Conservation (phyloP, 1,140 invertebrate species). For the Triops cancriformis region DNA sequence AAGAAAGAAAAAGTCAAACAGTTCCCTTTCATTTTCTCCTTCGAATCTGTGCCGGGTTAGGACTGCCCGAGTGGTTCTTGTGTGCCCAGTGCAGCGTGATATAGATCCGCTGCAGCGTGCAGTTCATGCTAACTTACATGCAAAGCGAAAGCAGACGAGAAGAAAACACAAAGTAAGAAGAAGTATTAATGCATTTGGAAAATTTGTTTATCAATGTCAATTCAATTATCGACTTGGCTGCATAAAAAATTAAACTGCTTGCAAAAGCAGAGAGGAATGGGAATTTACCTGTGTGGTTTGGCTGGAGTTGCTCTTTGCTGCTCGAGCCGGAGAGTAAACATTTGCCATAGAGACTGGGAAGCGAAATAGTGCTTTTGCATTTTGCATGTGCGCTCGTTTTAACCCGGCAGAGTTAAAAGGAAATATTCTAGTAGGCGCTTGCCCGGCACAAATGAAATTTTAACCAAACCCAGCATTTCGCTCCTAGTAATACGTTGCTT, state of each 20-base stretch:
- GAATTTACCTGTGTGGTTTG: background rate
- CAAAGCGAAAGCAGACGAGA: background rate
- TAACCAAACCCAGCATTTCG: background rate
- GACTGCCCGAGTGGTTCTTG: background rate
- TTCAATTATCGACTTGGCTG: background rate
- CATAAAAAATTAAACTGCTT: background rate
- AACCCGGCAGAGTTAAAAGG: background rate
- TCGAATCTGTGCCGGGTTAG: background rate
- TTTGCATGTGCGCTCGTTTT: background rate
- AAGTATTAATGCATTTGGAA: background rate
- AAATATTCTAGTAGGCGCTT: background rate
- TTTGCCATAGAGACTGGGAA: background rate
- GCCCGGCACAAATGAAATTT: background rate
- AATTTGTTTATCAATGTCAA: background rate
- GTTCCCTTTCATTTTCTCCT: background rate
- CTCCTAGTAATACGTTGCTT: too few species aligned
- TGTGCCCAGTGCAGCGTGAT: background rate
- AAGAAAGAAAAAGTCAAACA: background rate
- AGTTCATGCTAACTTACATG: background rate
- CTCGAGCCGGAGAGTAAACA: background rate
- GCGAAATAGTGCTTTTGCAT: background rate
- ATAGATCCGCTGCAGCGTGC: constrained; percentile 8
- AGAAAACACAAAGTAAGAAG: background rate
- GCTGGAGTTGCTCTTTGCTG: background rate
- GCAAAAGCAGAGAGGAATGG: background rate